phyloP scores from a whole-genome alignment of 2,797 vertebrate species.

The Parauchenoglanis ngamensis region DNA sequence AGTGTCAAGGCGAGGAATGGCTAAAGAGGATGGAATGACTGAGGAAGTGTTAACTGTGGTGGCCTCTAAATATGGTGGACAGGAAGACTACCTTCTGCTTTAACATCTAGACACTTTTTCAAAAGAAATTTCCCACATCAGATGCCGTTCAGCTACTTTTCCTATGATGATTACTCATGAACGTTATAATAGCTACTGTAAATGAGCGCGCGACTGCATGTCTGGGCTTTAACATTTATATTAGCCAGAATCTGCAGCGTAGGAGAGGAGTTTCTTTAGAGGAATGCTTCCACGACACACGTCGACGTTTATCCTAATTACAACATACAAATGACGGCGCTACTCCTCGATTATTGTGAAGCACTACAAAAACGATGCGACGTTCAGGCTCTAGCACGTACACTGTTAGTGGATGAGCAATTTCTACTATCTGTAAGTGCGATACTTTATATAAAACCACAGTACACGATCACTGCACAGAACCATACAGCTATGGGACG shows the following conservation, averaged over 20 bases:
- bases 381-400: background rate
- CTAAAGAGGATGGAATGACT: conserved; percentile 18
- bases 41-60: background rate
- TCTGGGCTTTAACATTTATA: background rate
- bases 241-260: background rate
- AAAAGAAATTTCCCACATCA: background rate
- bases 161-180: background rate
- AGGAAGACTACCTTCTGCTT: conserved; percentile 15
- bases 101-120: background rate
- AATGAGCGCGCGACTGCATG: background rate
- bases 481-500: conserved; percentile 23
- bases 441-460: conserved; percentile 43
- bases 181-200: background rate
- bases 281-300: background rate
- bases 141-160: background rate
- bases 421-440: background rate
- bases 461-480: conserved; percentile 62
- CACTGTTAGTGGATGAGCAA: background rate
- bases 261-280: background rate
- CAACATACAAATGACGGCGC: background rate
- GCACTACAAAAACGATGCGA: background rate
- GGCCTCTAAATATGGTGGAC: conserved; percentile 5
- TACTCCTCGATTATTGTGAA: background rate
- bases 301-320: background rate
- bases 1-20: conserved; percentile 6